A percentile compares a stretch with the other conserved stretches of the same genome.
Evolutionary conservation across 2,113 vertebrate genomes (phyloP).

Genomic region (Neotoma lepida): DNA sequence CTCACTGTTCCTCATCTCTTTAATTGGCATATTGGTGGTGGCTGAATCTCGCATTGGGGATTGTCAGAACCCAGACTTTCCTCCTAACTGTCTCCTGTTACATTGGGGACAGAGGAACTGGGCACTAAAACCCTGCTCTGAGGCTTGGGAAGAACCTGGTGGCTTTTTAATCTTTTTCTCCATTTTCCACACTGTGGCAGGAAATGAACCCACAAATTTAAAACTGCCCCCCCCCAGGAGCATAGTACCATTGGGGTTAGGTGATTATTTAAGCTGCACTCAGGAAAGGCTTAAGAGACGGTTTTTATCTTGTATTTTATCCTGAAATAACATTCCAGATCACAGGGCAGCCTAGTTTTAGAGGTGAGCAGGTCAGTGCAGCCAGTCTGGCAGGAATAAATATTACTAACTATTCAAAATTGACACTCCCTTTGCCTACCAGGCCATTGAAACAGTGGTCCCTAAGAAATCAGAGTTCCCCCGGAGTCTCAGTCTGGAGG

Average conservation of each 20-base stretch:
- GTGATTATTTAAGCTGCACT: neutral
- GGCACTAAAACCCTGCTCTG: neutral
- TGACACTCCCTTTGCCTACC: neutral
- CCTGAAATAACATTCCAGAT: neutral
- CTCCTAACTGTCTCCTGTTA: neutral
- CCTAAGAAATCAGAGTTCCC: neutral
- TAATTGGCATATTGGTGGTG: neutral
- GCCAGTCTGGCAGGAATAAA: neutral
- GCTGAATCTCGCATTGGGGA: neutral
- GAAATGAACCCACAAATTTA: neutral
- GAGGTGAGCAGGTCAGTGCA: neutral
- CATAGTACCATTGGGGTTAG: neutral
- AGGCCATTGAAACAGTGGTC: neutral
- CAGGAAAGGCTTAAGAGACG: neutral
- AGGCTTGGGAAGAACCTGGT: neutral
- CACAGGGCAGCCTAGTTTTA: neutral
- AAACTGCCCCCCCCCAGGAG: neutral
- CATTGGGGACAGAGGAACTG: neutral
- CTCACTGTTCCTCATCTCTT: neutral
- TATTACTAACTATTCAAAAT: neutral
- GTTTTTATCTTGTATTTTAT: neutral
- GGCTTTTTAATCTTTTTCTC: neutral
- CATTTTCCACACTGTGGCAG: neutral
- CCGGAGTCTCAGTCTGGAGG: neutral
- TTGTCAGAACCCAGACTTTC: neutral